Evolutionary conservation across 2,888 invertebrate genomes (phyloP), one percentile per base, ranked within the genome.

Genomic region (Scaptomyza reducta): DNA sequence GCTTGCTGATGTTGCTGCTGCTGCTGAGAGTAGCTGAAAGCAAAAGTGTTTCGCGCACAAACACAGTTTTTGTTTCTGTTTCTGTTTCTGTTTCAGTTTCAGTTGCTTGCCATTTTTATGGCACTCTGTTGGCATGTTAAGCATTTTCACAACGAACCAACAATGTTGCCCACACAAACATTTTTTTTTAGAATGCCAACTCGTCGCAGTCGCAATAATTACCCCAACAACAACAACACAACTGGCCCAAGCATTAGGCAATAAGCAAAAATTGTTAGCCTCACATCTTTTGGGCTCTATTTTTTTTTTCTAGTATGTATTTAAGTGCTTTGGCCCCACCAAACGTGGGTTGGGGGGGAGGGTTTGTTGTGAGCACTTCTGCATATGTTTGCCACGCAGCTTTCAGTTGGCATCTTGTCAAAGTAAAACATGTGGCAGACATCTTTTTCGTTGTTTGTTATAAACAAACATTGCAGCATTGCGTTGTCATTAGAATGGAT

Each of bases 401-500:
- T 60, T 83, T 70, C 49, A 68, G 56, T 74, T 85, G 82, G 77
- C 88, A 79, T 79, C 83, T 79, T 88, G 87, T 86, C 88, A 85
- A 86, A 83, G 66, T 65, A 44, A 64, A 81, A 81, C 86, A 84
- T 84, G 73, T 84, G 83, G 85, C 74, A 87, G 72, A 63, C 88
- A 83, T 83, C 88, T 72, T 83, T 70, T 62, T 38, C 49, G 60
- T 45, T 50, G 61, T 41, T 61, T 40, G 40, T 40, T 74, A 66
- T 61, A 76, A 74, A 78, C 76, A 78, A 77, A 78, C 62, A 68
- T 71, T 72, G 70, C 82, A 67, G 22, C 82, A 68, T 68, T 72
- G 68, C 68, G 65, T 64, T 83, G 87, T 79, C 82, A 88, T 88
- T 83, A 83, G 83, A 87, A 88, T 87, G 87, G 87, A 87, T 87